These are phyloP conservation scores for Leptinotarsa undecemlineata DNA, from an alignment of 1,140 invertebrate genomes.

Conservation along the genomic window DNA sequence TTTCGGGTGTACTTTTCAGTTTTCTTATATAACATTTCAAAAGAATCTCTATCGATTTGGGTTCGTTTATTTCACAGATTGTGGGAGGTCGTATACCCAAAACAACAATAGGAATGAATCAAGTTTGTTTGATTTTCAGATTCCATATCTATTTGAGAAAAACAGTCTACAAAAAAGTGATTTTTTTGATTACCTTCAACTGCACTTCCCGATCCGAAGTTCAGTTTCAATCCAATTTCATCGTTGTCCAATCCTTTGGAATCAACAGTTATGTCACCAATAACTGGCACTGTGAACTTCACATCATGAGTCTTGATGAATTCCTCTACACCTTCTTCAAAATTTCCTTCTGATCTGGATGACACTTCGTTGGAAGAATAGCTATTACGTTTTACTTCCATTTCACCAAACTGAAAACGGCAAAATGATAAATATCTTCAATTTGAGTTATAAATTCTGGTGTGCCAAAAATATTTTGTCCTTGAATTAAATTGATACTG, in stretches of 20 bases:
- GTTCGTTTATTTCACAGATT: no score
- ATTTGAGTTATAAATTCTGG: no score
- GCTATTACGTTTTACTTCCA: constrained; percentile 74
- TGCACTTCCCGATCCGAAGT: constrained; percentile 66
- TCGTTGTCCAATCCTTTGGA: constrained; percentile 75
- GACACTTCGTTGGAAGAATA: constrained; percentile 62
- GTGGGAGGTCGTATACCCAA: no score
- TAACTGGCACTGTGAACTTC: constrained; percentile 72
- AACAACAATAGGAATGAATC: background rate
- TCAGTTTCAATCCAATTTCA: constrained; percentile 72
- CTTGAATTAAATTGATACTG: no score
- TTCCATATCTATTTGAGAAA: constrained; percentile 80
- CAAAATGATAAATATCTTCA: no score
- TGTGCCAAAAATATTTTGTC: no score
- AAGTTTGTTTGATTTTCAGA: constrained; percentile 63
- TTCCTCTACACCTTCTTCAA: constrained; percentile 70
- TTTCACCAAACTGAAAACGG: constrained; percentile 54
- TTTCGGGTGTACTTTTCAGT: no score
- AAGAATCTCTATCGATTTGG: no score
- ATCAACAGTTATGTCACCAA: constrained; percentile 70
- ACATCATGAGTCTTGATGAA: constrained; percentile 78
- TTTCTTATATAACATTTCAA: no score
- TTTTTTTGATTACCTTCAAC: constrained; percentile 64
- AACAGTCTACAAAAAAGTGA: constrained; percentile 81
- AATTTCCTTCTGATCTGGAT: constrained; percentile 61